Conservation (phyloP, 2,113 vertebrate genomes). For the Muscicapa adusta region DNA sequence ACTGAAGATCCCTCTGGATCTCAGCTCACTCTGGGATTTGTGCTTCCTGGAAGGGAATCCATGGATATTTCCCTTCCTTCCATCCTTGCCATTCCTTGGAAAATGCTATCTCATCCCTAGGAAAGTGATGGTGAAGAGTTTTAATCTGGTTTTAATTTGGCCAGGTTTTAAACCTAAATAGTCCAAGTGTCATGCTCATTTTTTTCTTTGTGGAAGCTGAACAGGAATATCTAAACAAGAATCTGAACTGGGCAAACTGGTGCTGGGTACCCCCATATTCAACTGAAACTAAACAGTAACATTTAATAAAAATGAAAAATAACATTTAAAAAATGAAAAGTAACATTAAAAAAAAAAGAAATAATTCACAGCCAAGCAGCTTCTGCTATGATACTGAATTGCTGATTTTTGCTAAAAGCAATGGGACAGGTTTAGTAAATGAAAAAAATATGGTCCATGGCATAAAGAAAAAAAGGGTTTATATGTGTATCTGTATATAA, state of each 20-base stretch:
- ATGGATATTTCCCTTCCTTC: background rate
- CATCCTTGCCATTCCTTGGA: background rate
- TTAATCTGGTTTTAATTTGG: background rate
- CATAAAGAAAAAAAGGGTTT: fast-evolving
- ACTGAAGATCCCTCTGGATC: background rate
- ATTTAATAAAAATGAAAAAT: background rate
- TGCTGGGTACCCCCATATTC: background rate
- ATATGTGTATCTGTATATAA: background rate
- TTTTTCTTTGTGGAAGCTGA: background rate
- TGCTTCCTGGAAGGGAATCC: background rate
- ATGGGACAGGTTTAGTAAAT: background rate
- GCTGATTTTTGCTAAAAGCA: background rate
- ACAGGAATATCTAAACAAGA: background rate
- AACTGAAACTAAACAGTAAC: background rate
- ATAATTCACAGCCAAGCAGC: background rate
- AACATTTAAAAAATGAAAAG: no score
- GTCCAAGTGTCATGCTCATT: fast-evolving
- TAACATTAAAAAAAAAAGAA: background rate
- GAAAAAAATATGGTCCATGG: background rate
- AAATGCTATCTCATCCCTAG: background rate
- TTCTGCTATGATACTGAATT: background rate
- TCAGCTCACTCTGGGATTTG: background rate
- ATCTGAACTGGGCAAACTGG: background rate
- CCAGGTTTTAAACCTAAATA: background rate
- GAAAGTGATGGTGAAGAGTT: background rate